phyloP scores from a whole-genome alignment of 2,113 vertebrate genomes.

The Actenoides hombroni region DNA sequence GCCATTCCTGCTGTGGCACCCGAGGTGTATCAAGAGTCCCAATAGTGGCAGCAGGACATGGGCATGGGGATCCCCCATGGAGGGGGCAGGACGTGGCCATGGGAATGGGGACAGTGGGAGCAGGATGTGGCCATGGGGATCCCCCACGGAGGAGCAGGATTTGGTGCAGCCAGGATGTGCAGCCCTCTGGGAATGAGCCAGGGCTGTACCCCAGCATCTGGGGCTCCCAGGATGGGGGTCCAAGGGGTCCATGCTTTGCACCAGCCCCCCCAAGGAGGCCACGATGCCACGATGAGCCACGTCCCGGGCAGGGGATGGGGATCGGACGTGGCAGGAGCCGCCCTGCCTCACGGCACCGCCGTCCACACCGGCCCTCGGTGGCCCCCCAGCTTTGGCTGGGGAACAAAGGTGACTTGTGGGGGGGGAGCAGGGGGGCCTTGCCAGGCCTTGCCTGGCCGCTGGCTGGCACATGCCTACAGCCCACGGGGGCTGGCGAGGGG shows the following conservation, averaged over 20 bases:
- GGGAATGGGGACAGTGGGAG: neutral
- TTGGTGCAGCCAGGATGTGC: rapidly evolving
- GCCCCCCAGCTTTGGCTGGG: neutral
- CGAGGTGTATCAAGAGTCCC: neutral
- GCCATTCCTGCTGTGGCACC: neutral
- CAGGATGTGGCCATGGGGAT: neutral
- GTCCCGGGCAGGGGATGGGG: rapidly evolving
- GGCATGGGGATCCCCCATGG: rapidly evolving
- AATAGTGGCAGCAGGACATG: rapidly evolving
- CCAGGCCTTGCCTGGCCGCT: neutral
- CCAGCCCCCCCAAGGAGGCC: neutral
- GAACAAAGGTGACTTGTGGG: conserved; percentile 19
- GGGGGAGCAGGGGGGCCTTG: neutral
- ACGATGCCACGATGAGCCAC: rapidly evolving
- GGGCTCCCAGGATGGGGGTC: neutral
- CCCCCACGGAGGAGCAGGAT: neutral
- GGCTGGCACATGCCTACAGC: neutral
- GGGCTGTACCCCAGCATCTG: rapidly evolving
- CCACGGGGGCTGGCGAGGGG: neutral
- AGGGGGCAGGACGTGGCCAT: neutral
- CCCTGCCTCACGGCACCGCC: neutral
- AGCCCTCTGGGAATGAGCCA: rapidly evolving
- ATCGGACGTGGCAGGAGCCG: rapidly evolving
- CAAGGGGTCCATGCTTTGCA: rapidly evolving
- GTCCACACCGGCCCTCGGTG: neutral